Base-by-base conservation (phyloP, 1,140 invertebrate species). In the Helicoverpa armigera region DNA sequence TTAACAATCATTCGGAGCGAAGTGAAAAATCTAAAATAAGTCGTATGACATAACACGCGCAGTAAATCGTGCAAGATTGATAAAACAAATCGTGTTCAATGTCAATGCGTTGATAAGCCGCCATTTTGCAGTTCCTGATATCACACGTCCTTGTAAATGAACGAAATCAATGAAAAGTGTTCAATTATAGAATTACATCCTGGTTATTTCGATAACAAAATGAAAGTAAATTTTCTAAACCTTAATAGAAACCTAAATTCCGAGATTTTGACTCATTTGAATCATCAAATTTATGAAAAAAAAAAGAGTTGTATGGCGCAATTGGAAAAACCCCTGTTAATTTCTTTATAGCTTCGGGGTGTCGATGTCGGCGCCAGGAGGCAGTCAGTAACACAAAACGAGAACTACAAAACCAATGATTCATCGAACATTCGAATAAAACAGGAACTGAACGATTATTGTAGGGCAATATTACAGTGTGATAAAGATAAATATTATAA, bases 41-140 rank as follows among this genome's bases (percentile, higher is more conserved):
- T 31, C 1, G 14, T 78, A 67, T 78, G 75, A 78, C 61, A 78
- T 78, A 78, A 78, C 35, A 54, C 16, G 48, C 75, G 35, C 29
- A 35, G 43, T 29, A 78, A 78, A 65, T 63, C 51, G 14, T 74
- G 58, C 13, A 16, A 43, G 35, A 16, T 61, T 76, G 61, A 78
- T 78, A 78, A 74, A 35, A 56, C 61, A 43, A 63, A 56, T 56
- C 51, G 23, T 54, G 51, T 78, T 29, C 61, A 78, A 78, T 65
- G 75, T 78, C 61, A 78, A 74, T 31, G 43, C 48, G 16, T 67
- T 50, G 75, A 78, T 78, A 78, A 78, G 63, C 60, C 0, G 51
- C 63, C 75, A 63, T 78, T 53, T 67, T 78, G 51, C 23, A 54
- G 18, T 23, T 67, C 16, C 56, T 11, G 73, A 48, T 75, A 74